A percentile compares a stretch with the other conserved stretches of the same genome.
Evolutionary conservation across 2,113 vertebrate genomes (phyloP).

Genomic region (Proteles cristata): DNA sequence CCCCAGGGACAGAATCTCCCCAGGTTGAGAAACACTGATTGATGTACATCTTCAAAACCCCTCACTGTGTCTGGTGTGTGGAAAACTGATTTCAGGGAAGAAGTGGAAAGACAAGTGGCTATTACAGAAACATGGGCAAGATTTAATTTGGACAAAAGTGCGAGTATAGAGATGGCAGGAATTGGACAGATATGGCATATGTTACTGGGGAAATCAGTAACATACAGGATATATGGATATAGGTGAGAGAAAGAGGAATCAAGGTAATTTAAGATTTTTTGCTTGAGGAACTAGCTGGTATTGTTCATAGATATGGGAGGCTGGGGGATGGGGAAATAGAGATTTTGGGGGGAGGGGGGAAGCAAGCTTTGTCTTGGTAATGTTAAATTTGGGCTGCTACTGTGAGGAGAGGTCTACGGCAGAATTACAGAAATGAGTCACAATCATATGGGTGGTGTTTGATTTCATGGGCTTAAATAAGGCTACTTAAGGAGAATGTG

Average conservation of each 20-base stretch:
- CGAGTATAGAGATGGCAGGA: background rate
- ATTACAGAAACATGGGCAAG: background rate
- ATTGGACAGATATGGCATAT: background rate
- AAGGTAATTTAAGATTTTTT: background rate
- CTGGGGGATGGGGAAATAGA: background rate
- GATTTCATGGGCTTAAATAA: conserved; percentile 11
- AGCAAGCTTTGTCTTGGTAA: conserved; percentile 26
- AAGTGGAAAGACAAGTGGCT: background rate
- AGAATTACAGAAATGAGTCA: conserved; percentile 42
- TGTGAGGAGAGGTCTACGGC: background rate
- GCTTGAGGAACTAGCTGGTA: background rate
- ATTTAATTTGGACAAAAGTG: background rate
- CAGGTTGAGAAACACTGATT: conserved; percentile 16
- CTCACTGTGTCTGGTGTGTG: background rate
- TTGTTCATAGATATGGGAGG: background rate
- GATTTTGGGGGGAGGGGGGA: background rate
- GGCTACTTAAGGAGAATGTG: background rate
- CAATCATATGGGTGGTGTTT: background rate
- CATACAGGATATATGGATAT: background rate
- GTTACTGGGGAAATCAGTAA: background rate
- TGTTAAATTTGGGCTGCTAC: conserved; percentile 14
- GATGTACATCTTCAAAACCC: background rate
- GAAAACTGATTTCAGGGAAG: conserved; percentile 18
- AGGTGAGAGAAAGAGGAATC: background rate
- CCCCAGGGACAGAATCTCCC: background rate